A percentile compares a stretch with the other conserved stretches of the same genome.
Evolutionary conservation across 1,140 invertebrate genomes (phyloP).

Genomic region (Popillia japonica): DNA sequence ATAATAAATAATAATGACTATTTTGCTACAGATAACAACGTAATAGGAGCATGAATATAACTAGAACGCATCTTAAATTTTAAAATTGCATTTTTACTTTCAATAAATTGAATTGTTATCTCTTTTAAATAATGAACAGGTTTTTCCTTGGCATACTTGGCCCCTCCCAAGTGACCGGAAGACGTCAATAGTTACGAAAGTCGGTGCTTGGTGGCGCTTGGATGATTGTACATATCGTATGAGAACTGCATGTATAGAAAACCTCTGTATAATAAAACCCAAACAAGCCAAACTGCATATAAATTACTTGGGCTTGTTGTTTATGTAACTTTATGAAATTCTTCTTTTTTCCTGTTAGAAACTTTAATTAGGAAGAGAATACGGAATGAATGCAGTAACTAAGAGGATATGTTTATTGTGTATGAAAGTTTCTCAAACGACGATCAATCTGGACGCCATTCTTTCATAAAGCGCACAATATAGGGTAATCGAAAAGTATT

Average conservation of each 20-base stretch:
- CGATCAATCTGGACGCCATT: background rate
- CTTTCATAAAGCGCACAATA: background rate
- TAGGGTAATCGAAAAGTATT: background rate
- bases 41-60: no score
- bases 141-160: slow-evolving; percentile 25
- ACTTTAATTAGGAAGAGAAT: background rate
- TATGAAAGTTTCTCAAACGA: background rate
- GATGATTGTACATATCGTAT: background rate
- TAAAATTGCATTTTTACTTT: background rate
- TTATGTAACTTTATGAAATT: no score
- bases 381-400: background rate
- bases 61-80: no score
- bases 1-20: no score
- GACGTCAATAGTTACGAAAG: slow-evolving; percentile 16
- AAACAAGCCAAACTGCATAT: background rate
- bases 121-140: slow-evolving; percentile 6
- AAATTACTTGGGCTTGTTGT: background rate
- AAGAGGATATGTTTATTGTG: background rate
- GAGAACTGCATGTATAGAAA: background rate
- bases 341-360: no score
- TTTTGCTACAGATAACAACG: no score
- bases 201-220: background rate
- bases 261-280: background rate
- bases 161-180: slow-evolving; percentile 15
- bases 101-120: background rate